Base-by-base conservation (phyloP, 1,140 invertebrate species). In the Hydropsyche tenuis region DNA sequence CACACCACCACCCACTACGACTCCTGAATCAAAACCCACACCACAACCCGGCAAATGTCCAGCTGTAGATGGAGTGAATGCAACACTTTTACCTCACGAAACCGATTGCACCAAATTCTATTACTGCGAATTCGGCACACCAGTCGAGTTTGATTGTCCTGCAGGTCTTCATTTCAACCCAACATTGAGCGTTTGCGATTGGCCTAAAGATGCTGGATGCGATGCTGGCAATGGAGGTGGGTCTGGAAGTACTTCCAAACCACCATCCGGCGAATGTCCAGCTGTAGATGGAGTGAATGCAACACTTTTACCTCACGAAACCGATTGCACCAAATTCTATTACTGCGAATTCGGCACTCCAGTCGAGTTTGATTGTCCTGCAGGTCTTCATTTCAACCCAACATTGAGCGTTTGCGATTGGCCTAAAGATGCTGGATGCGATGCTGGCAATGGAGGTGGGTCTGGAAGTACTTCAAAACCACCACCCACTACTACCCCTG, bases 81-180 rank as follows among this genome's bases (percentile, higher is more conserved):
- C 51, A 53, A 20, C 51, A 3, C n/a, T 83, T 0, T 18, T 53
- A 18, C 79, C 83, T 0, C 81, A 87, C 65, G 81, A 85, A 23
- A 79, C 69, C 2, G 78, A 84, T 37, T 87, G 85, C 51, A 77
- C 75, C 0, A 73, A 81, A 5, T 89, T 85, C 75, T 88, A 86
- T 76, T 79, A 81, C 51, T 87, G 87, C 65, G 69, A 75, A 45
- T 62, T 82, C 42, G 84, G 84, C 4, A 22, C 76, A 6, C 79
- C 82, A 25, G 65, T 81, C 20, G 60, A 79, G 16, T 78, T 81
- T 37, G 51, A 79, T 12, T 89, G 87, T 75, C 80, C 84, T 0
- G 51, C 73, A 1, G 80, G 79, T 14, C 73, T 85, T 3, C 75
- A 82, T 25, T 88, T 85, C 64, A 84, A 87, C 77, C 16, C 51